Conservation (phyloP, 2,888 invertebrate genomes). For the Chesias legatella region DNA sequence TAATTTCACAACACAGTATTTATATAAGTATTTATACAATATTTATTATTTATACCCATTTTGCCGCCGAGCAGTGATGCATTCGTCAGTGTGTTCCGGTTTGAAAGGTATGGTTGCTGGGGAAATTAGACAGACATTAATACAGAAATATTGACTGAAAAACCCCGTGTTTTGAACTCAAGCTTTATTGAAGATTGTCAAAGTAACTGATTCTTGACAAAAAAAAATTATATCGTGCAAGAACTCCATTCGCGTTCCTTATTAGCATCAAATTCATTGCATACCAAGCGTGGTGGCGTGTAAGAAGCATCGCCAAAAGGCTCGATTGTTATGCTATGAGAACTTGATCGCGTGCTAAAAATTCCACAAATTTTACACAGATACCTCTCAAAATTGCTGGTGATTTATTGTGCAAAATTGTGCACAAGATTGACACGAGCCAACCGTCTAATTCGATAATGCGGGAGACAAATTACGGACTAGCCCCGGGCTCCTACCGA, state of each 20-base stretch:
- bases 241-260: neutral
- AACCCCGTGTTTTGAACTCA: too few species aligned
- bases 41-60: too few species aligned
- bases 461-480: conserved; percentile 8
- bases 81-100: too few species aligned
- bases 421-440: conserved; percentile 17
- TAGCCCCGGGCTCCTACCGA: conserved; percentile 13
- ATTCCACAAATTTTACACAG: conserved; percentile 11
- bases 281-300: conserved; percentile 11
- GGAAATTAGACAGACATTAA: too few species aligned
- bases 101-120: too few species aligned
- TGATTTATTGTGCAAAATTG: conserved; percentile 13
- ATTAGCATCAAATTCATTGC: conserved; percentile 9
- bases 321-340: conserved; percentile 22
- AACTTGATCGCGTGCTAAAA: conserved; percentile 23
- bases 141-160: too few species aligned
- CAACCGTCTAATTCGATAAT: conserved; percentile 7
- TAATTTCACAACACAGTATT: too few species aligned
- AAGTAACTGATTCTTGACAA: too few species aligned
- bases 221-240: neutral
- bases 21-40: too few species aligned
- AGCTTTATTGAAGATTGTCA: too few species aligned
- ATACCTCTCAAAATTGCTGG: conserved; percentile 9
- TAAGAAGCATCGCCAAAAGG: conserved; percentile 11
- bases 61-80: too few species aligned